A percentile compares a stretch with the other conserved stretches of the same genome.
Conservation (phyloP, 2,888 invertebrate genomes). For the Rhyacophila evoluta region DNA sequence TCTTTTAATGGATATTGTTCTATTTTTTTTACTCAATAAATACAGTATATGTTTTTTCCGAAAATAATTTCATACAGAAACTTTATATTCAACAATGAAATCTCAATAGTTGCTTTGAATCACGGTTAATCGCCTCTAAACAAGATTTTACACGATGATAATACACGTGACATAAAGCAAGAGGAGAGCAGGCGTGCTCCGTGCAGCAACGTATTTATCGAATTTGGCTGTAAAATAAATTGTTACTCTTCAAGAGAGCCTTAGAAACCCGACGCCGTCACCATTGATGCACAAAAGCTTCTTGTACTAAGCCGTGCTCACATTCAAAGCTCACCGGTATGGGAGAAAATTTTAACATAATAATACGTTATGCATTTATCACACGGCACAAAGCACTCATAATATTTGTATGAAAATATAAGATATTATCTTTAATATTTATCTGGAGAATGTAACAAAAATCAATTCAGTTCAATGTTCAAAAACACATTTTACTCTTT, state of each 20-base stretch:
- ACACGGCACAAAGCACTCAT: neutral
- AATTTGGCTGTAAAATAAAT: constrained; percentile 4
- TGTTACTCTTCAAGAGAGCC: neutral
- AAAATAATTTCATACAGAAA: no score
- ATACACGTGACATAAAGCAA: neutral
- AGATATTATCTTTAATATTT: no score
- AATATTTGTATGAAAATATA: no score
- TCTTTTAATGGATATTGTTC: no score
- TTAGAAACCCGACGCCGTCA: neutral
- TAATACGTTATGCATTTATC: neutral
- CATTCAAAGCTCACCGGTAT: neutral
- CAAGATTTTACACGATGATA: neutral
- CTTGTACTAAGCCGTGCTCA: neutral
- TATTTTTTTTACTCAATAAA: no score
- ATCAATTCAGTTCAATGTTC: no score
- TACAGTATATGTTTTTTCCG: no score
- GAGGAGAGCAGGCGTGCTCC: neutral
- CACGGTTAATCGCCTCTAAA: neutral
- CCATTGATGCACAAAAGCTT: neutral
- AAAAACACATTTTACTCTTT: no score
- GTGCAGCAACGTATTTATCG: neutral
- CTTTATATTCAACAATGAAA: neutral
- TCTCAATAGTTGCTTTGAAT: neutral
- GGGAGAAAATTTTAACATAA: neutral
- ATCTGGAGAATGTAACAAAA: no score